phyloP scores from a whole-genome alignment of 2,888 invertebrate genomes.

The Hemicrepidius hirtus region DNA sequence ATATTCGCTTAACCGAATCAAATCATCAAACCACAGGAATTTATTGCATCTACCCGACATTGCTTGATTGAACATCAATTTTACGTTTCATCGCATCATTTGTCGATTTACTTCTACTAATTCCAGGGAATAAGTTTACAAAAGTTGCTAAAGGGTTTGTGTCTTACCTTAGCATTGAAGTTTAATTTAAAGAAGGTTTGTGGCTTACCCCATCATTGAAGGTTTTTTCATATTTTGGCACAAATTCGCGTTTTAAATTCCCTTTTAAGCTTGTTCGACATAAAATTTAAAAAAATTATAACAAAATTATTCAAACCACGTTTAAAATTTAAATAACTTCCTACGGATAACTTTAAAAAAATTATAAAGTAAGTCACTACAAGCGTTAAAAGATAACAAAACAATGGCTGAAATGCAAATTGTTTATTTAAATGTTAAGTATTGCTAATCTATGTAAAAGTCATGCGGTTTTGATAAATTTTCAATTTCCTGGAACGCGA shows the following conservation, averaged over 20 bases:
- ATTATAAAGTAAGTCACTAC: neutral
- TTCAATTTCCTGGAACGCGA: neutral
- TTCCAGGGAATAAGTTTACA: too few relatives aligned
- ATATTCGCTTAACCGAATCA: neutral
- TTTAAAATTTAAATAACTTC: too few relatives aligned
- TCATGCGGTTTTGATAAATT: conserved; percentile 19
- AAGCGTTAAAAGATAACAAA: conserved; percentile 12
- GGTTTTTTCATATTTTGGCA: neutral
- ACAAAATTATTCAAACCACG: too few relatives aligned
- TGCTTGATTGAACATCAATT: neutral
- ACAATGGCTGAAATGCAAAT: conserved; percentile 1
- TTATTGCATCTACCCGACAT: neutral
- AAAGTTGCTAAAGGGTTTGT: neutral
- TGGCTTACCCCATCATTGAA: neutral
- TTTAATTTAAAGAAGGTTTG: neutral
- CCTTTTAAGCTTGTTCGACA: neutral
- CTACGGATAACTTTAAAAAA: neutral
- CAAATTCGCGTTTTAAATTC: too few relatives aligned
- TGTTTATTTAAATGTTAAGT: conserved; percentile 17
- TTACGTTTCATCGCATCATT: too few relatives aligned
- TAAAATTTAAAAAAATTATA: too few relatives aligned
- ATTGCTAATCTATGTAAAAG: conserved; percentile 14
- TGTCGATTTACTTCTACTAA: too few relatives aligned
- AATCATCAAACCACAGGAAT: conserved; percentile 16
- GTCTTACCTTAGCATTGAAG: neutral